Evolutionary conservation across 2,113 vertebrate genomes (phyloP).

Genomic region (Gasterosteus aculeatus): DNA sequence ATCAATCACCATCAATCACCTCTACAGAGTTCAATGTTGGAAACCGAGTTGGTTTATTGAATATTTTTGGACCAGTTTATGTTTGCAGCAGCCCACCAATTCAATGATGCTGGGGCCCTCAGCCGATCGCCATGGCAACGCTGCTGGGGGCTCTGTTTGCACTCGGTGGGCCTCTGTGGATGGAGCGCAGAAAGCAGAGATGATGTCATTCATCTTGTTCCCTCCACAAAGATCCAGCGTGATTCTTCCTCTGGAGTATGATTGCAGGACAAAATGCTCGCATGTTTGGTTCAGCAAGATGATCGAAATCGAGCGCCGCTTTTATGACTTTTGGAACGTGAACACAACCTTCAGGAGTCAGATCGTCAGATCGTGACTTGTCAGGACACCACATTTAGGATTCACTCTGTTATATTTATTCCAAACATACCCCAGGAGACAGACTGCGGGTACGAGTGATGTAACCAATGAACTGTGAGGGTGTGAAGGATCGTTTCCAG

Average conservation of each 20-base stretch:
- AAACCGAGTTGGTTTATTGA: not conserved
- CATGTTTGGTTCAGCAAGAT: too few relatives aligned
- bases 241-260: too few relatives aligned
- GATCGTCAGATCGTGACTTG: too few relatives aligned
- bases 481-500: not conserved
- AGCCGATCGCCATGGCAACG: not conserved
- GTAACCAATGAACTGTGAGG: not conserved
- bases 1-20: not conserved
- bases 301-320: too few relatives aligned
- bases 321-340: too few relatives aligned
- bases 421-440: not conserved
- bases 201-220: too few relatives aligned
- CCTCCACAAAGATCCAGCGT: too few relatives aligned
- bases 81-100: not conserved
- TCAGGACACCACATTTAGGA: not conserved
- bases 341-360: too few relatives aligned
- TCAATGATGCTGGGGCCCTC: not conserved
- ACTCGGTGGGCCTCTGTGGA: too few relatives aligned
- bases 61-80: not conserved
- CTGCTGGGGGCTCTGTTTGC: too few relatives aligned
- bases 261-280: too few relatives aligned
- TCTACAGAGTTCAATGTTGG: not conserved
- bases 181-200: too few relatives aligned
- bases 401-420: conserved; percentile 14
- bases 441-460: conserved; percentile 26